Conservation (phyloP, 2,797 vertebrate genomes). For the Leptoclinus maculatus region DNA sequence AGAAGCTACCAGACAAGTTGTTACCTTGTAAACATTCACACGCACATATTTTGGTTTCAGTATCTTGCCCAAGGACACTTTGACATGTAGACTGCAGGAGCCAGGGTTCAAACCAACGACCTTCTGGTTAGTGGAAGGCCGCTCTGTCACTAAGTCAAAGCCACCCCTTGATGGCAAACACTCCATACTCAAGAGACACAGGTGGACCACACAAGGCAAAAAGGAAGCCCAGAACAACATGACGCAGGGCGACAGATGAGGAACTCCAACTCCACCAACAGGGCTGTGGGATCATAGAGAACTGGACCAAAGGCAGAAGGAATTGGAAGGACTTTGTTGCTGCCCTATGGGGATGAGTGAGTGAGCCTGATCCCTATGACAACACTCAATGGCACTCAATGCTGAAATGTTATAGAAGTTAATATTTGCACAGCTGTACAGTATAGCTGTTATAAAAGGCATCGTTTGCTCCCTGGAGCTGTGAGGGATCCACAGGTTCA, state of each 20-base stretch:
- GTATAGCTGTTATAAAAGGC: background rate
- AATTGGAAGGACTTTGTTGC: background rate
- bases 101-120: background rate
- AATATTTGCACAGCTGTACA: constrained; percentile 44
- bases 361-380: background rate
- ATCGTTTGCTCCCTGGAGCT: background rate
- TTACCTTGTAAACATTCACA: background rate
- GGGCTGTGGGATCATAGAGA: background rate
- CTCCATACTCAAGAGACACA: background rate
- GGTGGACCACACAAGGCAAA: background rate
- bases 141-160: background rate
- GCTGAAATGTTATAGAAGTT: constrained; percentile 2
- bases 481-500: background rate
- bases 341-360: background rate
- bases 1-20: background rate
- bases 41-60: background rate
- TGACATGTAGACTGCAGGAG: background rate
- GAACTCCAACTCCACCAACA: background rate
- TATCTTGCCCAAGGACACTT: background rate
- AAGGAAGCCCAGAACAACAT: background rate
- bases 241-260: background rate
- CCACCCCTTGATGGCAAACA: background rate
- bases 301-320: background rate
- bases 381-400: constrained; percentile 4
- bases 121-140: background rate